These are phyloP conservation scores for Homarus gammarus DNA, from an alignment of 2,888 invertebrate genomes.

Conservation along the genomic window DNA sequence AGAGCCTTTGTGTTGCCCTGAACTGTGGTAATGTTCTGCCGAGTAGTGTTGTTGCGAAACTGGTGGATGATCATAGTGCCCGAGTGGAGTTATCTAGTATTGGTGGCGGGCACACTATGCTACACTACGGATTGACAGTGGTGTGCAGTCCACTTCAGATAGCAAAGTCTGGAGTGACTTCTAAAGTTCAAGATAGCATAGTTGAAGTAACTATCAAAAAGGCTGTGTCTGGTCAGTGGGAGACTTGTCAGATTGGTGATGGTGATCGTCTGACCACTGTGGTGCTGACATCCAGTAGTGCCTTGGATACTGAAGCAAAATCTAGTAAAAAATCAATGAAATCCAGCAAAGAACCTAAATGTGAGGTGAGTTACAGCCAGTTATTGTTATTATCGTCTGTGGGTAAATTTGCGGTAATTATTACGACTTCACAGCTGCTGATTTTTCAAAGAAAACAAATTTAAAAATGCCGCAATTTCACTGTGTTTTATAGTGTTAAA, in stretches of 20 bases:
- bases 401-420: too few relatives aligned
- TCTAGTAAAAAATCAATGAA: background rate
- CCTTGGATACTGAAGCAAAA: background rate
- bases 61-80: conserved; percentile 8
- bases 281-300: background rate
- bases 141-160: conserved; percentile 5
- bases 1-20: conserved; percentile 23
- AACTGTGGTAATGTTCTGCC: conserved; percentile 51
- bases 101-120: conserved; percentile 55
- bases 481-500: too few relatives aligned
- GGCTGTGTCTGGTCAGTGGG: conserved; percentile 18
- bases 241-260: conserved; percentile 27
- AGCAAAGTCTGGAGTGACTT: conserved; percentile 1
- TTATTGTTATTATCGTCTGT: too few relatives aligned
- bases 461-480: too few relatives aligned
- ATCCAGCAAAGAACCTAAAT: background rate
- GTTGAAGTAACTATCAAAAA: conserved; percentile 34
- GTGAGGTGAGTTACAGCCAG: background rate
- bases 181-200: background rate
- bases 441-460: too few relatives aligned
- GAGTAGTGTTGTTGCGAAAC: conserved; percentile 22
- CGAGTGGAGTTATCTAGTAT: conserved; percentile 48
- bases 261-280: background rate
- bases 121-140: conserved; percentile 40
- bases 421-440: too few relatives aligned